These are phyloP conservation scores for Knipowitschia caucasica DNA, from an alignment of 2,797 vertebrate genomes.

Conservation along the genomic window DNA sequence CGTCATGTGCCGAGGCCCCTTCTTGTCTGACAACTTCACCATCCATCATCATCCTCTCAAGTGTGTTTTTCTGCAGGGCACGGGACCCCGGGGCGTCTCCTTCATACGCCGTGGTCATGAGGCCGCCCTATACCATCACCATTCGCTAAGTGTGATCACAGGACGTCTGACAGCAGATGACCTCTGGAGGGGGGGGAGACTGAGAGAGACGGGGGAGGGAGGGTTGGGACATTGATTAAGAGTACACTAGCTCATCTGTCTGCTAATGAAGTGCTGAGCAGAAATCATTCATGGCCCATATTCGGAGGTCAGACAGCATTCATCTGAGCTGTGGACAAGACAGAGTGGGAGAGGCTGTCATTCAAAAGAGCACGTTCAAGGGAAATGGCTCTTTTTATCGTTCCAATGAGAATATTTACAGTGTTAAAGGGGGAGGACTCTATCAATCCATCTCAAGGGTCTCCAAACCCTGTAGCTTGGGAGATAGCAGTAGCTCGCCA, in stretches of 20 bases:
- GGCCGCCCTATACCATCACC: conserved; percentile 57
- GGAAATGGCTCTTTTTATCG: too few relatives aligned
- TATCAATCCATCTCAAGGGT: too few relatives aligned
- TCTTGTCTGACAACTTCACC: background rate
- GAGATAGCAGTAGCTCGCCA: too few relatives aligned
- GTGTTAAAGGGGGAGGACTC: too few relatives aligned
- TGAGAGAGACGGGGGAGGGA: conserved; percentile 34
- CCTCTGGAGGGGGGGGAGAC: conserved; percentile 36
- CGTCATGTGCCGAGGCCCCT: background rate
- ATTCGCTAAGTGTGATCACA: conserved; percentile 66
- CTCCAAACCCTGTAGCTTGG: too few relatives aligned
- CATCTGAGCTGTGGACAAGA: conserved; percentile 4
- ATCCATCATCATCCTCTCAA: conserved; percentile 5
- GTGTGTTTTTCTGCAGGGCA: conserved; percentile 1
- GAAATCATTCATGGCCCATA: conserved; percentile 50
- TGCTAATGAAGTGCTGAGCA: conserved; percentile 31
- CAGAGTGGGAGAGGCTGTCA: too few relatives aligned
- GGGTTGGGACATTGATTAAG: conserved; percentile 56
- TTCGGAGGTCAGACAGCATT: conserved; percentile 16
- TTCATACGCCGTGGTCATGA: conserved; percentile 60
- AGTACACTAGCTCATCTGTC: conserved; percentile 56
- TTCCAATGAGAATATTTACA: too few relatives aligned
- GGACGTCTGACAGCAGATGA: conserved; percentile 58
- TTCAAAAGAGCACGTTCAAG: background rate
- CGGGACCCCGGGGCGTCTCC: too few relatives aligned